Evolutionary conservation across 2,888 invertebrate genomes (phyloP).

Genomic region (Eilema caniola): DNA sequence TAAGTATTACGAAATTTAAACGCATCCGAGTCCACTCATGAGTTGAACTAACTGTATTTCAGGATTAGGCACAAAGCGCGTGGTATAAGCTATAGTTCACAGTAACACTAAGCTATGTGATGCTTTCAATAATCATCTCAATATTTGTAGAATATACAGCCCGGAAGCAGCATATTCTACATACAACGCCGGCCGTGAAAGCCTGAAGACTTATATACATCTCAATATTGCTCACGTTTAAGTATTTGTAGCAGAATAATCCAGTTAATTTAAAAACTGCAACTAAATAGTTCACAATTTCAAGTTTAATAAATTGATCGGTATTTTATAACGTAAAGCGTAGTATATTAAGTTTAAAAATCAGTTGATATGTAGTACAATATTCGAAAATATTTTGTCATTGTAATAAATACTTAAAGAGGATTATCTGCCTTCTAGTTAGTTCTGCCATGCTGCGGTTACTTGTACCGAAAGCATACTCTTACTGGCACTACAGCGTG

Average conservation of each 20-base stretch:
- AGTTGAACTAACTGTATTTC: constrained; percentile 1
- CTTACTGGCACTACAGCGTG: constrained; percentile 4
- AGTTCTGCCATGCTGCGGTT: background rate
- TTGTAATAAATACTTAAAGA: background rate
- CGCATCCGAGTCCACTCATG: background rate
- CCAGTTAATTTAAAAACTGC: background rate
- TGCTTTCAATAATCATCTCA: background rate
- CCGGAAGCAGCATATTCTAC: too few relatives aligned
- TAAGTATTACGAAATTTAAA: background rate
- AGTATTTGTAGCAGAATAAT: background rate
- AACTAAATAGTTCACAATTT: too few relatives aligned
- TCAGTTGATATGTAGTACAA: background rate
- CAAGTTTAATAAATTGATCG: too few relatives aligned
- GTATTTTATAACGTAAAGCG: background rate
- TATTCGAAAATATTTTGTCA: background rate
- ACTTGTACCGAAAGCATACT: too few relatives aligned
- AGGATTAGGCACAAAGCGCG: constrained; percentile 6
- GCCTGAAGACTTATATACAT: too few relatives aligned
- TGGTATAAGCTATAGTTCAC: background rate
- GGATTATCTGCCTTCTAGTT: background rate
- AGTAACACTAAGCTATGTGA: background rate
- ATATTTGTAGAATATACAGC: too few relatives aligned
- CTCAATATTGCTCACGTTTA: background rate
- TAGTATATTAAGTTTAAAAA: background rate
- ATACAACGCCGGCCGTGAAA: too few relatives aligned